A percentile compares a stretch with the other conserved stretches of the same genome.
Evolutionary conservation across 1,140 invertebrate genomes (phyloP).

Genomic region (Maniola jurtina): DNA sequence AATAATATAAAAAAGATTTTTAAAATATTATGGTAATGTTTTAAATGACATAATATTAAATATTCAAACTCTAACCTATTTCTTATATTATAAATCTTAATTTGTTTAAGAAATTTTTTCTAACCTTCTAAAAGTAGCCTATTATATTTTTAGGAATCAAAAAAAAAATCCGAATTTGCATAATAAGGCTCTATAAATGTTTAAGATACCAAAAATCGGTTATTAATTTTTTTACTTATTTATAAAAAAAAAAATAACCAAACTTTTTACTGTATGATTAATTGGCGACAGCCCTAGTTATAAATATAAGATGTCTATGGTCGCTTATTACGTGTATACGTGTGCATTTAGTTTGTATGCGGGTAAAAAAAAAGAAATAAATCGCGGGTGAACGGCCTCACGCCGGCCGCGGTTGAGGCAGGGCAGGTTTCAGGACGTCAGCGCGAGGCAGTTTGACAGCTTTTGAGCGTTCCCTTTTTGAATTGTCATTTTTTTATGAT

Average conservation of each 20-base stretch:
- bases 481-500: constrained; percentile 54
- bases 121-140: too few species aligned
- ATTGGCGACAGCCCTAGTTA: background rate
- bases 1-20: too few species aligned
- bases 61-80: too few species aligned
- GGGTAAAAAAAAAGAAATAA: constrained; percentile 72
- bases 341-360: constrained; percentile 68
- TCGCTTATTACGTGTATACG: constrained; percentile 53
- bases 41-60: too few species aligned
- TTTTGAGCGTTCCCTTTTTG: constrained; percentile 70
- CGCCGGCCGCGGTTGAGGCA: constrained; percentile 56
- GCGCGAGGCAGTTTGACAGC: constrained; percentile 64
- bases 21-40: too few species aligned
- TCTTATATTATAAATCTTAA: too few species aligned
- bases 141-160: too few species aligned
- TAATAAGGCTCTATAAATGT: too few species aligned
- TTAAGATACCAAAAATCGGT: too few species aligned
- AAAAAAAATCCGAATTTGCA: too few species aligned
- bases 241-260: background rate
- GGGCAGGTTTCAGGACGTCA: constrained; percentile 62
- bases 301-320: constrained; percentile 8
- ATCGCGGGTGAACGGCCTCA: constrained; percentile 60
- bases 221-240: too few species aligned
- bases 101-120: too few species aligned
- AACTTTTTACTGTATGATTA: background rate